Evolutionary conservation across 2,888 invertebrate genomes (phyloP), one percentile per base, ranked within the genome.

Genomic region (Caenorhabditis afra): DNA sequence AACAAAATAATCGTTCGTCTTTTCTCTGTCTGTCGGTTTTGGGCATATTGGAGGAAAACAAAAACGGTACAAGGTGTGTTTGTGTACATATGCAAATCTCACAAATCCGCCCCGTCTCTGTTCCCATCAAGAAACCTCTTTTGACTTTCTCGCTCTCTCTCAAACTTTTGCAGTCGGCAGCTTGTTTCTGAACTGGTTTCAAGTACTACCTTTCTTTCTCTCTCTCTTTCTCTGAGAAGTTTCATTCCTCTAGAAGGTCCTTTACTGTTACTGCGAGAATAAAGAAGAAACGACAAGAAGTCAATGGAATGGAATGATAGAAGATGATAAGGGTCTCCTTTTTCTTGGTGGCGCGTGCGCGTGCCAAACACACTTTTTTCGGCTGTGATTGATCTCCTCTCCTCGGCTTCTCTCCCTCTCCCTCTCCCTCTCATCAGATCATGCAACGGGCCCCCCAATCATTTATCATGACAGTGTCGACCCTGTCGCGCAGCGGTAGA

Each of bases 291-390:
- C n/a, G n/a, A n/a, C n/a, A n/a, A n/a, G n/a, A n/a, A n/a, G n/a
- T n/a, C n/a, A n/a, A 37, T 37, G 14, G 7, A 11, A 41, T 14
- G 41, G 12, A 41, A 41, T 41, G 41, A 41, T 41, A 41, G 11
- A 8, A 3, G 41, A 14, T 11, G 41, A 11, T 2, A 41, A 3
- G 14, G 7, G 41, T 41, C 41, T 29, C 29, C 3, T 29, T n/a
- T n/a, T 37, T 37, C 7, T 50, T 70, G 61, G 71, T 61, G 59
- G 57, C 64, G 73, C 73, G 73, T 73, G 73, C 64, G 73, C 73
- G 73, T 73, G 73, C 64, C 73, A 73, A 64, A 71, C 71, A 71
- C 71, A 57, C 29, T 55, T 50, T 29, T 29, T 29, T 29, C 29
- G 29, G 29, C 29, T 57, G 71, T 64, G 71, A 73, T 73, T 73